Conservation (phyloP, 2,797 vertebrate species). For the Sebastes cheni region DNA sequence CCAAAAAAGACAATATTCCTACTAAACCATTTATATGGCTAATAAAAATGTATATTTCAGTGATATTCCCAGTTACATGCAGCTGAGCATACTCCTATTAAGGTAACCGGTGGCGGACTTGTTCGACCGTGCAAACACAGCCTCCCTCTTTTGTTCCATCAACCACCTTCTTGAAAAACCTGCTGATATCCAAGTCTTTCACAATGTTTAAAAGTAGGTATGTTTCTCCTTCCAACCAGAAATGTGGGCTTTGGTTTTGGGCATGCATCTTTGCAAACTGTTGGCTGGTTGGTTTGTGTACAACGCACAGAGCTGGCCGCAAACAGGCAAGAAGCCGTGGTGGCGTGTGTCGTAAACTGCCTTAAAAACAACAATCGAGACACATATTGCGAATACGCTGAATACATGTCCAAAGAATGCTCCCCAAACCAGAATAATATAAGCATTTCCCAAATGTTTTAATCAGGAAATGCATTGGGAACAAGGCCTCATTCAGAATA, state of each 20-base stretch:
- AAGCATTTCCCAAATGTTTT: not conserved
- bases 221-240: accelerated
- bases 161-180: not conserved
- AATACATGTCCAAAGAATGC: not conserved
- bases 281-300: not conserved
- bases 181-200: not conserved
- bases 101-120: not conserved
- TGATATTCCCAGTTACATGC: not conserved
- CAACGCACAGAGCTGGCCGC: accelerated
- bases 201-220: not conserved
- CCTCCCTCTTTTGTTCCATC: not conserved
- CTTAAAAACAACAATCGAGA: not conserved
- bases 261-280: not conserved
- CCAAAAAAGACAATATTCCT: not conserved
- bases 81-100: not conserved
- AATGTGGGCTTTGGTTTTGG: not conserved
- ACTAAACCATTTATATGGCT: not conserved
- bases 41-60: not conserved
- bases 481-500: not conserved
- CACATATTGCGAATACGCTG: too few species aligned
- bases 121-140: not conserved
- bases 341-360: accelerated
- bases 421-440: not conserved
- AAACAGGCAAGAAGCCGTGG: not conserved
- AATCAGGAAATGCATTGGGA: not conserved